A percentile compares a stretch with the other conserved stretches of the same genome.
Evolutionary conservation across 64 coral and sea anemone genomes (phyloP).

Genomic region (Porites lutea): DNA sequence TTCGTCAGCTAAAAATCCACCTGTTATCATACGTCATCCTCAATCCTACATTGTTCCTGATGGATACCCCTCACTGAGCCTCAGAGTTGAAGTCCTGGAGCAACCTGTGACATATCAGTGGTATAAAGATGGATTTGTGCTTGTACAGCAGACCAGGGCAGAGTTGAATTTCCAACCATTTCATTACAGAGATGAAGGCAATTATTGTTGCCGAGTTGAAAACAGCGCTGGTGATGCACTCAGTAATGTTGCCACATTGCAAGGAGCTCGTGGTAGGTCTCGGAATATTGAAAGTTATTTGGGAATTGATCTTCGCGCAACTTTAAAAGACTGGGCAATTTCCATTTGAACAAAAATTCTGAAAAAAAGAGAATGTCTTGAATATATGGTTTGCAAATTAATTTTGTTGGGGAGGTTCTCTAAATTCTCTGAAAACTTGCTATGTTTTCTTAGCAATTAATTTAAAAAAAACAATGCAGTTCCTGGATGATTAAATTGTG

Average conservation of each 20-base stretch:
- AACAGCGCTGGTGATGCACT: conserved; percentile 83
- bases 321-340: too few species aligned
- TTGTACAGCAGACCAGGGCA: conserved; percentile 14
- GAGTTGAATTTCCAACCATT: conserved; percentile 71
- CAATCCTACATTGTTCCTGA: conserved; percentile 63
- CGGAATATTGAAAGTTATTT: too few species aligned
- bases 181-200: conserved; percentile 82
- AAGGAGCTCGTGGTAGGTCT: conserved; percentile 60
- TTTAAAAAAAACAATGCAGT: too few species aligned
- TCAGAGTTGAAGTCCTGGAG: conserved; percentile 34
- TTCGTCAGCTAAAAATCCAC: conserved; percentile 58
- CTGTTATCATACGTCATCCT: conserved; percentile 67
- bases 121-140: conserved; percentile 81
- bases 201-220: conserved; percentile 74
- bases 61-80: conserved; percentile 23
- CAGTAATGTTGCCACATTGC: conserved; percentile 67
- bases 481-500: too few species aligned
- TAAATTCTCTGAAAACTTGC: too few species aligned
- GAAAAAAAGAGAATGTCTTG: too few species aligned
- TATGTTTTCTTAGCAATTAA: too few species aligned
- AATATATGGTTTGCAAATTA: too few species aligned
- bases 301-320: too few species aligned
- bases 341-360: too few species aligned
- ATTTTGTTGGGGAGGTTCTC: too few species aligned
- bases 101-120: conserved; percentile 81